Base-by-base conservation (phyloP, 2,888 invertebrate genomes). In the Teleiodes luculella region DNA sequence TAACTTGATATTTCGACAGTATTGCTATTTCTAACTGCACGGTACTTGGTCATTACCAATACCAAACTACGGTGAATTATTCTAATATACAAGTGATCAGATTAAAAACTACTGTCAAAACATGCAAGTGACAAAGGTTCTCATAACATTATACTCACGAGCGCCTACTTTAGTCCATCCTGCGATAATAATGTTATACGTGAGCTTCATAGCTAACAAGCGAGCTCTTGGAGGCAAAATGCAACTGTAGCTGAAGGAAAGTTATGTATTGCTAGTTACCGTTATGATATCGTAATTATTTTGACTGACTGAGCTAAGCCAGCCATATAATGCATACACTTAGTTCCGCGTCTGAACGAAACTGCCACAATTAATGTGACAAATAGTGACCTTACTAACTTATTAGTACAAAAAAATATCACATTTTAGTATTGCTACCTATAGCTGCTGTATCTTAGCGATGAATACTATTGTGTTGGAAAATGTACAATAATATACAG, bases 401-500 rank as follows among this genome's bases (percentile, higher is more conserved):
- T 8, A 20, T 18, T 3, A n/a, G 35, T 49, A 48, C 33, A 18
- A 33, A n/a, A 20, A 37, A 18, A 39, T 41, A 41, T 49, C 53
- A 48, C 48, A 41, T 33, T 35, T 33, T 54, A 20, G 24, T 33
- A 30, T 43, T 36, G 36, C 53, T 31, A 43, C 47, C 28, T 18
- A 33, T 20, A 37, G 35, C 47, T 55, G 52, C 43, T 48, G 47
- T 50, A 57, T 53, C 55, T 48, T 52, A 53, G 46, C 54, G 53
- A 35, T 35, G n/a, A n/a, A 24, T 24, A 24, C 24, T 24, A n/a
- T n/a, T n/a, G n/a, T n/a, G n/a, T n/a, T n/a, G n/a, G n/a, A n/a
- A n/a, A n/a, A n/a, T n/a, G n/a, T n/a, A n/a, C n/a, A n/a, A n/a
- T n/a, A n/a, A n/a, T n/a, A n/a, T n/a, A n/a, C n/a, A n/a, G n/a